Evolutionary conservation across 2,888 invertebrate species (phyloP), one percentile per base, ranked within the genome.

Genomic region (Hecatera dysodea): DNA sequence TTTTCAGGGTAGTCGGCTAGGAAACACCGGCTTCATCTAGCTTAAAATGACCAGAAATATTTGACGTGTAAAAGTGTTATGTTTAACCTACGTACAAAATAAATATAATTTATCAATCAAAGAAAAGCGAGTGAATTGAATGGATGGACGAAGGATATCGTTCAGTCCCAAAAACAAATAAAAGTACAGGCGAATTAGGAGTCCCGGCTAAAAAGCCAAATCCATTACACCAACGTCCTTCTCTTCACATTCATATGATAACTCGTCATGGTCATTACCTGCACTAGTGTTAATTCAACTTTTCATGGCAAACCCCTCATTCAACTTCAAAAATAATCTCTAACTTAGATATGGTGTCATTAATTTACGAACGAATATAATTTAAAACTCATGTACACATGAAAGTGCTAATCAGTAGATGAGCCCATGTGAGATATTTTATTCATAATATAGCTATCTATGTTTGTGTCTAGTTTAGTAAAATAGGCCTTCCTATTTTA

Each of bases 261-360:
- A 62, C 39, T 72, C 12, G 48, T 73, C 62, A 55, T 42, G 72
- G 73, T 27, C 33, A 42, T 55, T 48, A 42, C 39, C 11, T 42
- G 29, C 19, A 44, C 52, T 22, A 60, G 33, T 39, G 36, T 19
- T 29, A 29, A 74, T 44, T 57, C 7, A 57, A 57, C 12, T 29
- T 56, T 60, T 74, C 44, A 50, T 74, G 74, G 42, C 39, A 33
- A 67, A 59, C 48, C 29, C n/a, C 36, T 22, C 57, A 75, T 67
- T 73, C 22, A n/a, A 76, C 68, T 61, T 24, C 7, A 33, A 61
- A 77, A 65, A 61, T 56, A 48, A 64, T 78, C 62, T 63, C 24
- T 8, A 12, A 60, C 27, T n/a, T 69, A 60, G 81, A 78, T 80
- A 78, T 53, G 78, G 56, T 68, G 78, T 73, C 81, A 42, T 62